Base-by-base conservation (phyloP, 2,113 vertebrate species). In the Baryphthengus martii region DNA sequence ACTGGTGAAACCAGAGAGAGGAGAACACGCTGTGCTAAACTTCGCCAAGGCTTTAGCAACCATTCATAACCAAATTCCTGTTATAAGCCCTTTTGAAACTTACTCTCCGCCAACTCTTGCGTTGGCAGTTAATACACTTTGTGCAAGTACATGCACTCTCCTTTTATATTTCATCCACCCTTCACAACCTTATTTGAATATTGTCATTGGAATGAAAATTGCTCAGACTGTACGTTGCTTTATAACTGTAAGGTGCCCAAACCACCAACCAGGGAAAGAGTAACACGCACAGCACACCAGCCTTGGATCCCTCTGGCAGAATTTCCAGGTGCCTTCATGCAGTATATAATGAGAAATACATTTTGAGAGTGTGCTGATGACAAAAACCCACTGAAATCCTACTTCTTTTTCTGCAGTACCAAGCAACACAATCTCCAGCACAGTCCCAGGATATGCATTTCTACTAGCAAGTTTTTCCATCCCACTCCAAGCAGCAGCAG, bases 111-210 rank as follows among this genome's bases (percentile, higher is more conserved):
- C 37, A 86, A 13, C 42, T 55, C 68, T 33, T 49, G 35, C 0
- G 0, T 2, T 49, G 31, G n/a, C 1, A 0, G 8, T n/a, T 82
- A n/a, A n/a, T n/a, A 80, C 0, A 0, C n/a, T 21, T n/a, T 24
- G 33, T 37, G 55, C 63, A 61, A 40, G 45, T 13, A 50, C 3
- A 28, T 37, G 58, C 85, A 56, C 1, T 1, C 17, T 85, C 25
- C 26, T 79, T 85, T 53, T 61, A 16, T 31, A 40, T 31, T 68
- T 37, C 44, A 39, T 13, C 31, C 28, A 13, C 17, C 82, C 44
- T 44, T 79, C 44, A 91, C 42, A 77, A 53, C 12, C 17, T 49
- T 44, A 33, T 45, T 35, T 82, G 31, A 44, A 21, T 49, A 66
- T 10, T 37, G 18, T 16, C 61, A 20, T 2, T 52, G 33, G 56